These are phyloP conservation scores for Vanacampus margaritifer DNA, from an alignment of 2,113 vertebrate genomes.

Conservation along the genomic window DNA sequence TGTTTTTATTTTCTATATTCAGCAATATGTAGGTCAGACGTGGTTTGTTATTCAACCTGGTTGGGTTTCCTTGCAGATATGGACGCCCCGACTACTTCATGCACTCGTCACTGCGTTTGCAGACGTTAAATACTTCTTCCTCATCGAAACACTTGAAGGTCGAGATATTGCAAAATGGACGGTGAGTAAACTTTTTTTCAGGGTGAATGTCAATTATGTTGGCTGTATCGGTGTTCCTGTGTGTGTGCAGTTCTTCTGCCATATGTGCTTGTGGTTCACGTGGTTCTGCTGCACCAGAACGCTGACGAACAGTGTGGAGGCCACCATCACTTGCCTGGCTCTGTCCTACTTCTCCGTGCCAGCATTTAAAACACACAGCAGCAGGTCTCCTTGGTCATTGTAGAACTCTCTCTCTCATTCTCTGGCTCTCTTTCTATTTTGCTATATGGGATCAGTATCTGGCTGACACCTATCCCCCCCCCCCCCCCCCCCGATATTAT, in stretches of 20 bases:
- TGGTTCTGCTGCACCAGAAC: constrained; percentile 97
- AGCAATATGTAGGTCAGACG: not conserved
- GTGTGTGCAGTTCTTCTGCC: constrained; percentile 81
- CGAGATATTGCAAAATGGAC: constrained; percentile 79
- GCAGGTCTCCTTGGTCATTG: constrained; percentile 75
- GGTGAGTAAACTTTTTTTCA: constrained; percentile 65
- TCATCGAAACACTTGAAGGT: constrained; percentile 76
- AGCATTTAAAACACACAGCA: constrained; percentile 74
- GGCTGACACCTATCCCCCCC: too few species aligned
- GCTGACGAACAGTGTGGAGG: constrained; percentile 91
- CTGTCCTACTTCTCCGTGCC: constrained; percentile 86
- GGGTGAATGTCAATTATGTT: not conserved
- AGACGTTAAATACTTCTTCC: constrained; percentile 82
- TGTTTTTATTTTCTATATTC: constrained; percentile 14
- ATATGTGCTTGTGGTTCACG: constrained; percentile 94
- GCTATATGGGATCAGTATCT: too few species aligned
- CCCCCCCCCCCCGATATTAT: too few species aligned
- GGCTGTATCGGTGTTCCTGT: not conserved
- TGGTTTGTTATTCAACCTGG: not conserved
- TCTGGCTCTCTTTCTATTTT: not conserved
- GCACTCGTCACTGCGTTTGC: constrained; percentile 82
- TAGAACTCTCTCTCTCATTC: not conserved
- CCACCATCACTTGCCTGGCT: constrained; percentile 81
- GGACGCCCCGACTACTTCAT: constrained; percentile 85
- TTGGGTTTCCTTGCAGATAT: constrained; percentile 74